Evolutionary conservation across 2,888 invertebrate species (phyloP).

Genomic region (Philopedon plagiatum): DNA sequence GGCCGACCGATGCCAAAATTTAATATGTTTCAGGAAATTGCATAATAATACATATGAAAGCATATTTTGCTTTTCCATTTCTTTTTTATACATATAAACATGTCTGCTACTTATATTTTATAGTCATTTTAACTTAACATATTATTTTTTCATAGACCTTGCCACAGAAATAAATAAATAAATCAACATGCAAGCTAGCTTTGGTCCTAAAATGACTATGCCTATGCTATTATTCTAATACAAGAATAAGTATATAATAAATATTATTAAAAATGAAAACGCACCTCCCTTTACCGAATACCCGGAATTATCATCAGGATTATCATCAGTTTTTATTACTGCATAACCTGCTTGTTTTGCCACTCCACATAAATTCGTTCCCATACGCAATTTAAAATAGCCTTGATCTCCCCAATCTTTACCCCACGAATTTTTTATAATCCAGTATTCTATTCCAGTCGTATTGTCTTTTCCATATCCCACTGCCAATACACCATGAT

Average conservation of each 20-base stretch:
- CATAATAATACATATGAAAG: too few relatives aligned
- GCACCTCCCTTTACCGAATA: not conserved
- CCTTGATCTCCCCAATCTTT: conserved; percentile 28
- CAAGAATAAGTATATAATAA: not conserved
- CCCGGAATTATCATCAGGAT: not conserved
- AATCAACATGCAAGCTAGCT: too few relatives aligned
- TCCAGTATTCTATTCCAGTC: conserved; percentile 25
- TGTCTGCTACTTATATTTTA: too few relatives aligned
- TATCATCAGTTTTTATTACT: not conserved
- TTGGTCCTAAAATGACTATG: too few relatives aligned
- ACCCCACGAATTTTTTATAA: conserved; percentile 41
- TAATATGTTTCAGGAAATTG: too few relatives aligned
- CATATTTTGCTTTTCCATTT: too few relatives aligned
- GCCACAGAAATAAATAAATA: too few relatives aligned
- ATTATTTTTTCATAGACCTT: too few relatives aligned
- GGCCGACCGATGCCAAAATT: too few relatives aligned
- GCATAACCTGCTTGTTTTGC: conserved; percentile 27
- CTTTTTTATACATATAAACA: too few relatives aligned
- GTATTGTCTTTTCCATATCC: conserved; percentile 25
- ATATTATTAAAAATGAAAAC: not conserved
- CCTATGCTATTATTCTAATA: not conserved
- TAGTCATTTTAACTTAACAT: too few relatives aligned
- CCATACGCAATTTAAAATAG: conserved; percentile 10
- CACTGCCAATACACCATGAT: conserved; percentile 34
- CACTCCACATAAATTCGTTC: conserved; percentile 26